Conservation (phyloP, 2,797 vertebrate genomes). For the Pelochelys cantorii region DNA sequence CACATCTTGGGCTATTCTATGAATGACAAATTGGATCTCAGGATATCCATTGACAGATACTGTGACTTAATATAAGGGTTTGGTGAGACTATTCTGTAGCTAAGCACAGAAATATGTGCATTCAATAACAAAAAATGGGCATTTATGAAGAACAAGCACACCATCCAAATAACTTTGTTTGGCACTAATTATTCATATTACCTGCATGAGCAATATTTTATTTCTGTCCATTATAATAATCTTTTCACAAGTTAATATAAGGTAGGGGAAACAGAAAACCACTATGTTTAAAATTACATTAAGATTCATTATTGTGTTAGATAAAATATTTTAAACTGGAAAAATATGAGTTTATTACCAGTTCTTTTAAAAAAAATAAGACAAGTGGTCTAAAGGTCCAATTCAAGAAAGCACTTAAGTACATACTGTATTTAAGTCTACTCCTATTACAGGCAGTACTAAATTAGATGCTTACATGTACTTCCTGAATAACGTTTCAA, state of each 20-base stretch:
- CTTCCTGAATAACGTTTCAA: not conserved
- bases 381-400: not conserved
- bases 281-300: not conserved
- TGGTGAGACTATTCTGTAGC: not conserved
- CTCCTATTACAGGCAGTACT: not conserved
- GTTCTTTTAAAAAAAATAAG: not conserved
- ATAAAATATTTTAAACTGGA: not conserved
- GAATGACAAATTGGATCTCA: not conserved
- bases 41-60: not conserved
- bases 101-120: not conserved
- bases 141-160: not conserved
- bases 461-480: not conserved
- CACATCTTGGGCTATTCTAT: not conserved
- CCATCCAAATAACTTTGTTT: not conserved
- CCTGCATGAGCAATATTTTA: not conserved
- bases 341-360: not conserved
- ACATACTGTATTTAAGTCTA: not conserved
- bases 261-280: not conserved
- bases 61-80: not conserved
- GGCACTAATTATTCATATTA: not conserved
- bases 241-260: not conserved
- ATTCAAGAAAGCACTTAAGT: not conserved
- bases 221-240: not conserved
- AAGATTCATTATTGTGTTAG: not conserved
- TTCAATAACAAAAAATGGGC: not conserved